Percentiles rank a stretch among this genome's conserved stretches.
Conservation (phyloP, 1,140 invertebrate genomes). For the Drosophila sturtevanti region DNA sequence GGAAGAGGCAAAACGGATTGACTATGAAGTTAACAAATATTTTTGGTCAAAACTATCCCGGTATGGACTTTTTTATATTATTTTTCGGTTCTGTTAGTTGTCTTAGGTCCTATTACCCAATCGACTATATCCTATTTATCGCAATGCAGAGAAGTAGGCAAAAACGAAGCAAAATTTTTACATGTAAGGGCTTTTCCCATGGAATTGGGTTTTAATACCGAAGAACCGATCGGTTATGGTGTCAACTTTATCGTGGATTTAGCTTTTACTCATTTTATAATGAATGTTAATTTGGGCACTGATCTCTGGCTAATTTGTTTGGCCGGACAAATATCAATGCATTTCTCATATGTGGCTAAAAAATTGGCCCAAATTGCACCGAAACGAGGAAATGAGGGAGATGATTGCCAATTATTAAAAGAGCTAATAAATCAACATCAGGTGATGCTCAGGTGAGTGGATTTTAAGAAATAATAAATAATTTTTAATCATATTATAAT, state of each 20-base stretch:
- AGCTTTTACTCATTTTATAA: too few relatives aligned
- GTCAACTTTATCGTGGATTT: background rate
- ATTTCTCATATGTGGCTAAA: background rate
- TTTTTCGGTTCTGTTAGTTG: conserved; percentile 7
- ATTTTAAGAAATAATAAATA: too few relatives aligned
- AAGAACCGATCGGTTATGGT: background rate
- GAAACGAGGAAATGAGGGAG: background rate
- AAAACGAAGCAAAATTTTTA: conserved; percentile 8
- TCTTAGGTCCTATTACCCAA: conserved; percentile 25
- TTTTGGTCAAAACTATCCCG: conserved; percentile 33
- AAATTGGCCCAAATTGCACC: background rate
- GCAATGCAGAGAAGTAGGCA: background rate
- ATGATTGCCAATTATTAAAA: background rate
- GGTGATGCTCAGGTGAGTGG: conserved; percentile 28
- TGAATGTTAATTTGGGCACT: background rate
- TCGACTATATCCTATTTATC: conserved; percentile 12
- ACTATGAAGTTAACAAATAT: conserved; percentile 40
- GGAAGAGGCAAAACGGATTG: background rate
- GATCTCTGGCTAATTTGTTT: conserved; percentile 26
- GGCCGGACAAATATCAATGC: background rate
- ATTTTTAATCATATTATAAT: background rate
- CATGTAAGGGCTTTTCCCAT: conserved; percentile 45
- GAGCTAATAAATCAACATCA: conserved; percentile 39
- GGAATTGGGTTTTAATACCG: background rate
- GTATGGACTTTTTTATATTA: conserved; percentile 42